Conservation (phyloP, 2,888 invertebrate genomes). For the Lochmaea crataegi region DNA sequence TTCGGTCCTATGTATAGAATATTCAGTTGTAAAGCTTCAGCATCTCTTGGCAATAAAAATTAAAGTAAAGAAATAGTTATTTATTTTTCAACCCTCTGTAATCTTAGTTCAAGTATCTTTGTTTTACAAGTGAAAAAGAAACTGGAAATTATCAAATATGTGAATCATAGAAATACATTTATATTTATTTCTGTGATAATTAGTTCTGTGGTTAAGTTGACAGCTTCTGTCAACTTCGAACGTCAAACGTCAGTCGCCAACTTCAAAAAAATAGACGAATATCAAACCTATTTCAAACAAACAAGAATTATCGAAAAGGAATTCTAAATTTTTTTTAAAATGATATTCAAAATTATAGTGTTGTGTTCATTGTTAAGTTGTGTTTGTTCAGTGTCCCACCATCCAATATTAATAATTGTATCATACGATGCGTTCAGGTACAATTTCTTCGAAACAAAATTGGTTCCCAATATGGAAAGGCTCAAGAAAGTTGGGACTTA, state of each 20-base stretch:
- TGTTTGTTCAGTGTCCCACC: constrained; percentile 57
- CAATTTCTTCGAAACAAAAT: constrained; percentile 71
- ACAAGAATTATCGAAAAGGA: not conserved
- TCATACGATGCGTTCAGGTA: constrained; percentile 80
- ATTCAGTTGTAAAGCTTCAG: no score
- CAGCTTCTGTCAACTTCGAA: not conserved
- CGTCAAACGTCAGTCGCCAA: not conserved
- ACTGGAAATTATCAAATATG: no score
- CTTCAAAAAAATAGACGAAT: not conserved
- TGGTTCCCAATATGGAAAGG: constrained; percentile 70
- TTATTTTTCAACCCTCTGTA: no score
- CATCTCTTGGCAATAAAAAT: no score
- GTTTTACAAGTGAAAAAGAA: no score
- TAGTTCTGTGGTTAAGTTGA: not conserved
- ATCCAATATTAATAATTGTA: constrained; percentile 70
- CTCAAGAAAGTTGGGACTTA: constrained; percentile 70
- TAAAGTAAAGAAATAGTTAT: no score
- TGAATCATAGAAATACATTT: no score
- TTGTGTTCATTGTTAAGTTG: constrained; percentile 45
- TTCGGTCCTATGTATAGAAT: no score
- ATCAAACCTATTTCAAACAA: not conserved
- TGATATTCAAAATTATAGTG: constrained; percentile 49
- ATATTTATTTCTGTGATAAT: not conserved
- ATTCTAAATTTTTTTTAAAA: constrained; percentile 27
- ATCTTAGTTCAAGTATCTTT: no score